Base-by-base conservation (phyloP, 2,113 vertebrate species). In the Mesoclemmys tuberculata region DNA sequence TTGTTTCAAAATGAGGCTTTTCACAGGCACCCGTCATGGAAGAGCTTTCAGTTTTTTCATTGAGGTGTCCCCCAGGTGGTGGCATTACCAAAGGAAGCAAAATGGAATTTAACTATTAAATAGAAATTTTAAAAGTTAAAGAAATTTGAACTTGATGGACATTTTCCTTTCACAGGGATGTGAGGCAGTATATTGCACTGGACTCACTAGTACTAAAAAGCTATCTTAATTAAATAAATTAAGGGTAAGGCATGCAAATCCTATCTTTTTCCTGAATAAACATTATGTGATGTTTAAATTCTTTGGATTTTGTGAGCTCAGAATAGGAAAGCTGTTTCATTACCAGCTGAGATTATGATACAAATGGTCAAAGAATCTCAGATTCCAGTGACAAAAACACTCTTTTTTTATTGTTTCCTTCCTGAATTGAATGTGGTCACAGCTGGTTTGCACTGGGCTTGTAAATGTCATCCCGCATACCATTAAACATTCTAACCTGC, bases 1-100 rank as follows among this genome's bases (percentile, higher is more conserved):
- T 82, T 86, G 81, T 94, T 96, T 97, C 82, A 94, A 82, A 91
- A 90, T 91, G 56, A 96, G 87, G 86, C 92, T 97, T 96, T 96
- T 96, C 82, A 64, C 27, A 14, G 92, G 91, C 95, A 92, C 0
- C 46, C 86, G 94, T 80, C 18, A 78, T 91, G 84, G 90, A 97
- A 95, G 92, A 94, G 81, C 92, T 95, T 96, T 96, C 94, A 78
- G 8, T 93, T 77, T 88, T 94, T 89, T 93, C 61, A 82, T n/a
- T 84, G 92, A 68, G 68, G 90, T 86, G 49, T 64, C 3, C 97
- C 84, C 93, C 80, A 94, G 84, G 85, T 75, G 94, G 44, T 87
- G 75, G 91, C 93, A 64, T 90, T 95, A 95, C 68, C 74, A 92
- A 90, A 94, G 79, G 75, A 92, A 94, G 89, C 81, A 68, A 95